Conservation (phyloP, 1,140 invertebrate genomes). For the Drosophila pseudoananassae region DNA sequence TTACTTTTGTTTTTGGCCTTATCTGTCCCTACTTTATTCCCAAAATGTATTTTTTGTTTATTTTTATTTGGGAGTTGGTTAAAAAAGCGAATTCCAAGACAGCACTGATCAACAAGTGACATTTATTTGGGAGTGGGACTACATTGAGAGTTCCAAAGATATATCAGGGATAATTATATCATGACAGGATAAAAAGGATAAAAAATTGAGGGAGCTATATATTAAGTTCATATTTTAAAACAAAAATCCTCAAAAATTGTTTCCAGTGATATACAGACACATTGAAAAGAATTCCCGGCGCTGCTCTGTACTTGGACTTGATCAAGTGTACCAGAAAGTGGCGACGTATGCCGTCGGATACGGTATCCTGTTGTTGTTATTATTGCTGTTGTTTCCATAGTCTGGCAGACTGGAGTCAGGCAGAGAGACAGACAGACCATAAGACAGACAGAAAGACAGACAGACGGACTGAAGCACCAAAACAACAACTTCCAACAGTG, state of each 20-base stretch:
- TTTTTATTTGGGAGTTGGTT: slow-evolving; percentile 21
- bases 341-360: slow-evolving; percentile 27
- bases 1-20: not conserved
- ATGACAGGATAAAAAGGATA: not conserved
- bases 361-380: slow-evolving; percentile 7
- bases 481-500: slow-evolving; percentile 38
- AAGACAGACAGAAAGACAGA: not conserved
- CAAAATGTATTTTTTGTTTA: slow-evolving; percentile 7
- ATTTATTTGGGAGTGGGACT: slow-evolving; percentile 31
- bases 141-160: not conserved
- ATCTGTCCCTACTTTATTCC: slow-evolving; percentile 14
- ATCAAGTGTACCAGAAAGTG: slow-evolving; percentile 66
- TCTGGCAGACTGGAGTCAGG: slow-evolving; percentile 47
- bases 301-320: slow-evolving; percentile 58
- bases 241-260: not conserved
- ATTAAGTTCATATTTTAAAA: too few species aligned
- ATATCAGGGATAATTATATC: not conserved
- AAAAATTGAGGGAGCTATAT: too few species aligned
- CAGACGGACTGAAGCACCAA: slow-evolving; percentile 8
- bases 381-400: slow-evolving; percentile 7
- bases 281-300: slow-evolving; percentile 19
- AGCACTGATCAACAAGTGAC: slow-evolving; percentile 56
- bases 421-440: not conserved
- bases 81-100: slow-evolving; percentile 58
- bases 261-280: slow-evolving; percentile 2